Conservation (phyloP, 1,140 invertebrate genomes). For the Cepaea nemoralis region DNA sequence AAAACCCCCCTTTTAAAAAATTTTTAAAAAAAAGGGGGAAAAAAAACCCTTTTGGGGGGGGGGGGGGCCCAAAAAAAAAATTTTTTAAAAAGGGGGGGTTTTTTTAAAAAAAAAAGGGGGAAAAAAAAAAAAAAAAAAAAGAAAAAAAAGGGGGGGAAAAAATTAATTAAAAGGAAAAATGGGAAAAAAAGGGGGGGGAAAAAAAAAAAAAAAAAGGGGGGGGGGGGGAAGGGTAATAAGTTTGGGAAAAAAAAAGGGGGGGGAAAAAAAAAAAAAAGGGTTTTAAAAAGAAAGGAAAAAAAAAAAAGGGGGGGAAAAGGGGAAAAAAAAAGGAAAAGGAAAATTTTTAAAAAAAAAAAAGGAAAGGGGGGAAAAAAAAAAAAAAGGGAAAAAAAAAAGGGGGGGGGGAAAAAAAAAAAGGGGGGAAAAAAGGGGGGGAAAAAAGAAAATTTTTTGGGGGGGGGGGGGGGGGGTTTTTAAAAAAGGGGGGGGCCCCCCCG, state of each 20-base stretch:
- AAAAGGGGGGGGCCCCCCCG: neutral
- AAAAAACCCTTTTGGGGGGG: too few relatives aligned
- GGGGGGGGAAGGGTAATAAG: constrained; percentile 21
- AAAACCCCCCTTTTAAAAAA: too few relatives aligned
- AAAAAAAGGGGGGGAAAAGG: neutral
- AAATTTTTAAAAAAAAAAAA: constrained; percentile 17
- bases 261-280: neutral
- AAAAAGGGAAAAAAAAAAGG: constrained; percentile 5
- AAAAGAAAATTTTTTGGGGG: too few relatives aligned
- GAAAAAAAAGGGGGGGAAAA: constrained; percentile 29
- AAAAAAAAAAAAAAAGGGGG: neutral
- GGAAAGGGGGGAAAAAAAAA: constrained; percentile 16
- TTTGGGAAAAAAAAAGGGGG: constrained; percentile 14
- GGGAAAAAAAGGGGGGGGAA: neutral
- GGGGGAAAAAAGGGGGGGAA: constrained; percentile 19
- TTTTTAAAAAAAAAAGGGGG: too few relatives aligned
- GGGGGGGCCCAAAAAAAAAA: too few relatives aligned
- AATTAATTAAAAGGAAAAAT: constrained; percentile 31
- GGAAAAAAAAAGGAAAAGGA: neutral
- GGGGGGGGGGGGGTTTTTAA: neutral
- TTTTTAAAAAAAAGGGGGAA: too few relatives aligned
- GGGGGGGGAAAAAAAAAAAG: constrained; percentile 10
- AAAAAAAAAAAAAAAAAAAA: constrained; percentile 35
- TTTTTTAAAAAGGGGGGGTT: too few relatives aligned
- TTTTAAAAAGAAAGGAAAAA: neutral